A percentile compares a stretch with the other conserved stretches of the same genome.
Conservation (phyloP, 2,888 invertebrate genomes). For the Caenorhabditis japonica region DNA sequence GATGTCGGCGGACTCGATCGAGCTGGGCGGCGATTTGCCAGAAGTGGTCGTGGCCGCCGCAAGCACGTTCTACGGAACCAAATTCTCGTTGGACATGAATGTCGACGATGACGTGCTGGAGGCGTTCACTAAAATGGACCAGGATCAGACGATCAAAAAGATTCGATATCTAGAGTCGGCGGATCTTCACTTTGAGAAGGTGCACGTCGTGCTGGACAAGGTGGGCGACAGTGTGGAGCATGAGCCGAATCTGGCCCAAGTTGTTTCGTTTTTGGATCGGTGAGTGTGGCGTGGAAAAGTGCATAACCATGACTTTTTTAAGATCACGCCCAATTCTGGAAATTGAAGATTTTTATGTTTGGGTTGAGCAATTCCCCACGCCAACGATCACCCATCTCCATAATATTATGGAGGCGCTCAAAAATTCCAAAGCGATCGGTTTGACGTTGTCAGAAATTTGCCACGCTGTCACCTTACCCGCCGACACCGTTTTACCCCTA, state of each 20-base stretch:
- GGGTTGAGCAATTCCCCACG: no score
- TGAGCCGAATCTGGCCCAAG: background rate
- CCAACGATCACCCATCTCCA: no score
- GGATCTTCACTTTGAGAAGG: constrained; percentile 68
- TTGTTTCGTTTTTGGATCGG: no score
- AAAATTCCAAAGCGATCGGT: constrained; percentile 2
- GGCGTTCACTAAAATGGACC: constrained; percentile 45
- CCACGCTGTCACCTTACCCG: background rate
- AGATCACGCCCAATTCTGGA: constrained; percentile 2
- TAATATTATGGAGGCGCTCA: constrained; percentile 14
- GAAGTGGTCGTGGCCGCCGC: constrained; percentile 46
- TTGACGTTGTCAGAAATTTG: constrained; percentile 1
- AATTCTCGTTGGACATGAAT: constrained; percentile 42
- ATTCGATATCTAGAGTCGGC: constrained; percentile 70
- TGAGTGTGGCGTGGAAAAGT: no score
- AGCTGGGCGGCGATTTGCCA: constrained; percentile 33
- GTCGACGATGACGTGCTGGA: constrained; percentile 57
- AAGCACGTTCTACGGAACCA: constrained; percentile 19
- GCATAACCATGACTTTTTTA: no score
- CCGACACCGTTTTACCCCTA: background rate
- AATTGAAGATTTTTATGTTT: constrained; percentile 4
- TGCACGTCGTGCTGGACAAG: constrained; percentile 35
- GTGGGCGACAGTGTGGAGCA: background rate
- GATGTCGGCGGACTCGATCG: background rate
- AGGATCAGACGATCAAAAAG: constrained; percentile 66